phyloP scores from a whole-genome alignment of 2,113 vertebrate species.

The Corythoichthys haematopterus region DNA sequence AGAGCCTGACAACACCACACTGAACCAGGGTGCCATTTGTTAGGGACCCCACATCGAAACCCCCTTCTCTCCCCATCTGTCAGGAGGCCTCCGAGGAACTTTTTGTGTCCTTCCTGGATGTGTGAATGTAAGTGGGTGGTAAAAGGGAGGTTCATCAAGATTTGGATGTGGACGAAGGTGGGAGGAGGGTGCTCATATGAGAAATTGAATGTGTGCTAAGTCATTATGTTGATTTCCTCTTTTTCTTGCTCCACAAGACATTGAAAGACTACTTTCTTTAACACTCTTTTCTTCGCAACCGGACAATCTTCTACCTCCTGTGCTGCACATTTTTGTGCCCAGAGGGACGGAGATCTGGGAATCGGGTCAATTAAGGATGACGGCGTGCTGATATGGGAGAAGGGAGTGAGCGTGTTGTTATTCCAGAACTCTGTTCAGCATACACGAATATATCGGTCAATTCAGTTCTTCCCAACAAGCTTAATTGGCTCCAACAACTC shows the following conservation, averaged over 20 bases:
- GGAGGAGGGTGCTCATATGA: slow-evolving; percentile 47
- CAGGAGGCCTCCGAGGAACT: slow-evolving; percentile 73
- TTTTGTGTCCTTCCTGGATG: slow-evolving; percentile 65
- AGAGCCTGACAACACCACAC: slow-evolving; percentile 77
- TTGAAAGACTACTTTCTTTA: slow-evolving; percentile 74
- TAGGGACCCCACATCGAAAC: slow-evolving; percentile 56
- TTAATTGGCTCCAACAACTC: not conserved
- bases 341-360: slow-evolving; percentile 75
- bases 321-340: slow-evolving; percentile 78
- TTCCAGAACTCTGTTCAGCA: slow-evolving; percentile 42
- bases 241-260: slow-evolving; percentile 64
- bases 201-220: slow-evolving; percentile 71
- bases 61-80: slow-evolving; percentile 80
- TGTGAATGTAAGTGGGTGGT: slow-evolving; percentile 75
- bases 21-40: slow-evolving; percentile 75
- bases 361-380: slow-evolving; percentile 80
- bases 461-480: not conserved
- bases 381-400: slow-evolving; percentile 71
- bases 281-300: slow-evolving; percentile 58
- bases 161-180: slow-evolving; percentile 65
- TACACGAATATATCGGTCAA: not conserved
- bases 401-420: slow-evolving; percentile 60
- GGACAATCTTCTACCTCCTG: slow-evolving; percentile 72
- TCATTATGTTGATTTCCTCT: slow-evolving; percentile 82
- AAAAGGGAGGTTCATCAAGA: slow-evolving; percentile 77